These are phyloP conservation scores for Nansenia antarctica DNA, from an alignment of 2,113 vertebrate species.

Conservation along the genomic window DNA sequence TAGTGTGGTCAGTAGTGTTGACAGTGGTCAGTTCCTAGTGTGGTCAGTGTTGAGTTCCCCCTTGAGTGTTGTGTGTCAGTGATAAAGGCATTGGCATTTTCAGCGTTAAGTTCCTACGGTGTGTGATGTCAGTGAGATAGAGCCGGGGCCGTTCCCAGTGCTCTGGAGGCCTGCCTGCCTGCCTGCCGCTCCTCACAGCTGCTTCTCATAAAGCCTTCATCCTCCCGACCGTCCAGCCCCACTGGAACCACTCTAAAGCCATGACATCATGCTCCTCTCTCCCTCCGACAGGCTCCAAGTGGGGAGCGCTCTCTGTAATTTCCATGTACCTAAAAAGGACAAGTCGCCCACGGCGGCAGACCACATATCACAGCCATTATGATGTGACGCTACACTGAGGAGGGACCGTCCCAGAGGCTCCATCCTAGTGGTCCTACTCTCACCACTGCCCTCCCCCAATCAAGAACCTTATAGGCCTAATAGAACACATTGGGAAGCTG, in stretches of 20 bases:
- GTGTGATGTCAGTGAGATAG: constrained; percentile 40
- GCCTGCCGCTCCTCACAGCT: constrained; percentile 69
- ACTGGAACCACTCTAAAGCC: constrained; percentile 58
- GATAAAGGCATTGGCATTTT: constrained; percentile 29
- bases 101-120: constrained; percentile 25
- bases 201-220: constrained; percentile 73
- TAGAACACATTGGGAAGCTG: too few species aligned
- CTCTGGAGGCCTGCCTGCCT: constrained; percentile 31
- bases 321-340: constrained; percentile 59
- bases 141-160: background rate
- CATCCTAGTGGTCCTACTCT: background rate
- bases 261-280: constrained; percentile 74
- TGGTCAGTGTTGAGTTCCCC: constrained; percentile 2
- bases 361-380: constrained; percentile 26
- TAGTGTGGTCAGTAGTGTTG: constrained; percentile 2
- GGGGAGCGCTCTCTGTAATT: constrained; percentile 37
- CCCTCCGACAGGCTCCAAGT: background rate
- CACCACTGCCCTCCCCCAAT: background rate
- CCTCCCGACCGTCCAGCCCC: constrained; percentile 51
- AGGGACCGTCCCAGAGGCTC: constrained; percentile 7
- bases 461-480: too few species aligned
- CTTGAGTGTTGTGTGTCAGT: background rate
- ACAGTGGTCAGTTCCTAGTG: background rate
- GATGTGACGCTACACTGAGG: constrained; percentile 19
- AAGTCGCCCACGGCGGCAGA: constrained; percentile 22